A percentile compares a stretch with the other conserved stretches of the same genome.
Conservation (phyloP, 2,113 vertebrate genomes). For the Anoplopoma fimbria region DNA sequence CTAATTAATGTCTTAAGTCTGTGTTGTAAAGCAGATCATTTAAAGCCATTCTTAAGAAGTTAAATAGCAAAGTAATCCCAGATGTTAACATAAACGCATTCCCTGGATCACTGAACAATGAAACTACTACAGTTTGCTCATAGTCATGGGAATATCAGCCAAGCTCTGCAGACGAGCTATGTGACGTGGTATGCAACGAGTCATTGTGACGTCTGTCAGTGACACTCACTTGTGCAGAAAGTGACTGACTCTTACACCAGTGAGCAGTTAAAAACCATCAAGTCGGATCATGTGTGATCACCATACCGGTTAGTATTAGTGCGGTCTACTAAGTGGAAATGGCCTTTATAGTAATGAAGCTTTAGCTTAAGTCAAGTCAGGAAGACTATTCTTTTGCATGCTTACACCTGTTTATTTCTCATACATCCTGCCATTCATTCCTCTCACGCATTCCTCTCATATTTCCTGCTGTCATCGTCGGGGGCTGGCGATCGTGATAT, state of each 20-base stretch:
- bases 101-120: conserved; percentile 30
- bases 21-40: not conserved
- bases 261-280: conserved; percentile 16
- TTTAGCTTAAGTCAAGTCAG: not conserved
- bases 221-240: not conserved
- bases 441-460: no score
- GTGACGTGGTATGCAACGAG: not conserved
- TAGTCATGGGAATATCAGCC: conserved; percentile 17
- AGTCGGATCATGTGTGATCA: conserved; percentile 34
- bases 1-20: conserved; percentile 6
- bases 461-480: not conserved
- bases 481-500: not conserved
- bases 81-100: conserved; percentile 3
- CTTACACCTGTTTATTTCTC: not conserved
- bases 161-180: not conserved
- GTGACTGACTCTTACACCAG: not conserved
- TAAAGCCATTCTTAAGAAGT: not conserved
- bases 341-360: not conserved
- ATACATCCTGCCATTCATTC: not conserved
- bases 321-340: not conserved
- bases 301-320: not conserved
- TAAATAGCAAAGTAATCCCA: conserved; percentile 20
- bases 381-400: not conserved
- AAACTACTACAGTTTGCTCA: not conserved
- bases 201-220: conserved; percentile 20